Evolutionary conservation across 2,888 invertebrate species (phyloP), one percentile per base, ranked within the genome.

Genomic region (Hedya salicella): DNA sequence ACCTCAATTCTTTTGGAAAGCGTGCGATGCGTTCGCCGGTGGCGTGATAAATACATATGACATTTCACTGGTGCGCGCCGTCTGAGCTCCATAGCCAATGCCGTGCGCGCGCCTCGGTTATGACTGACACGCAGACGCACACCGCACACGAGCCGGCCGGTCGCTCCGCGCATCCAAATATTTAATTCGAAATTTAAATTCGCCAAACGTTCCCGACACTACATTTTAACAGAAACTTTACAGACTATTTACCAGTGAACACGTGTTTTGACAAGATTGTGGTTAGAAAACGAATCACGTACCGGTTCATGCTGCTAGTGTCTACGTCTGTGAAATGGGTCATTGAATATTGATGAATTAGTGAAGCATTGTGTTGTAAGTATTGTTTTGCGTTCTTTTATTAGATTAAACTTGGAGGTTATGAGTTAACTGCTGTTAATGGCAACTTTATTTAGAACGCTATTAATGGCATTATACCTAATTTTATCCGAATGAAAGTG

Each of bases 1-100:
- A 60, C 40, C 54, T 67, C 70, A 69, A 36, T 42, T 14, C 16
- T 14, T 30, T 59, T 68, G 56, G 54, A 69, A 71, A 75, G 68
- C 83, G 88, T 88, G 82, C 82, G 73, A 86, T 85, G 87, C 87
- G 82, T 70, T 82, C 86, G 87, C 86, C n/a, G 79, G 54, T 63
- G 40, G 50, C 57, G 54, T 54, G 54, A 53, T 84, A 80, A 79
- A 76, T n/a, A n/a, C n/a, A n/a, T 66, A 77, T 88, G 85, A 87
- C 85, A 86, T 87, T 81, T 78, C 79, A 72, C 75, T 73, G 70
- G 74, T 72, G 77, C 75, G 49, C 46, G 72, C 75, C 73, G 76
- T 70, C 77, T 46, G 75, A 62, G 72, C 72, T 73, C 73, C 71
- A 73, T 73, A 69, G 72, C 76, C 78, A 80, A 78, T 79, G 77